Base-by-base conservation (phyloP, 2,888 invertebrate species). In the Selenia dentaria region DNA sequence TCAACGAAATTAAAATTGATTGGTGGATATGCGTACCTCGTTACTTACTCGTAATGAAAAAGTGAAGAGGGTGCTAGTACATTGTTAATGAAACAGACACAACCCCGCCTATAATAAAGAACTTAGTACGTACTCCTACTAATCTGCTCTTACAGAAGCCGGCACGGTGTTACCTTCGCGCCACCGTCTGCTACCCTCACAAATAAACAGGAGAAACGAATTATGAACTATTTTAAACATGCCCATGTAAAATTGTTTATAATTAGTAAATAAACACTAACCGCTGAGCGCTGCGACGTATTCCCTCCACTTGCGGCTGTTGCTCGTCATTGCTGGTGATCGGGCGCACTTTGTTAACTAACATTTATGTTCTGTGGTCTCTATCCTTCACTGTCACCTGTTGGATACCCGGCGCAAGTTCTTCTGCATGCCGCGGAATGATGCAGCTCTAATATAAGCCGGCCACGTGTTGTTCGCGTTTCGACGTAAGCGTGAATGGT, bases 281-380 rank as follows among this genome's bases (percentile, higher is more conserved):
- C 89, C 89, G 74, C 89, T 89, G 75, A 90, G 79, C 57, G 89
- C 89, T 43, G 88, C 79, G 61, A 81, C 79, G 75, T 89, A 90
- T 74, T 90, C 89, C 65, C 89, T 86, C 88, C 88, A 89, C 62
- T 86, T 87, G 70, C 70, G 80, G 64, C 73, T 74, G 79, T 70
- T 75, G 73, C 70, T 79, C n/a, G 47, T 48, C 89, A 88, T 90
- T 69, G 73, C 67, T 67, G 68, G 52, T 74, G 62, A 74, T 69
- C 61, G 65, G 75, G 70, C 67, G 59, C 67, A 71, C 69, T 75
- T 73, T 76, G 62, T 65, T 64, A 70, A 77, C 72, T 79, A 84
- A 81, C 88, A 89, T 89, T 85, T 85, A 87, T 84, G 62, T 60
- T 77, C 67, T 68, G 66, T 76, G 70, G 53, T 58, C 61, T 57